A percentile compares a stretch with the other conserved stretches of the same genome.
phyloP scores from a whole-genome alignment of 2,113 vertebrate genomes.

The Melanocharis versteri region DNA sequence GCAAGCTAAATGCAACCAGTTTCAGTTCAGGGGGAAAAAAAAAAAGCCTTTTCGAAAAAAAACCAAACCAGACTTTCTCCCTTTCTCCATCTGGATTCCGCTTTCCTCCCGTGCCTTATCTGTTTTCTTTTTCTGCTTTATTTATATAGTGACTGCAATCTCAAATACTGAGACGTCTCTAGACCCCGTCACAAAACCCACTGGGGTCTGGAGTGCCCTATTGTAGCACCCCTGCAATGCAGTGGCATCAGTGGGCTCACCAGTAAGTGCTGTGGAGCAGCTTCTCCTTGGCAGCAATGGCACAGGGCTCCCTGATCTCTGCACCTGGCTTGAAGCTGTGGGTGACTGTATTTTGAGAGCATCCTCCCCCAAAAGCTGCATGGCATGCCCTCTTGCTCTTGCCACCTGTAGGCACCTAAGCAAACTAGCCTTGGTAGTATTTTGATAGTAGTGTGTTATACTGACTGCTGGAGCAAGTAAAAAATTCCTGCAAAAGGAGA shows the following conservation, averaged over 20 bases:
- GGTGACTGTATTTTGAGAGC: fast-evolving
- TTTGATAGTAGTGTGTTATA: not conserved
- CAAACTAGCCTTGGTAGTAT: not conserved
- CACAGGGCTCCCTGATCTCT: not conserved
- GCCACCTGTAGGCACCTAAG: not conserved
- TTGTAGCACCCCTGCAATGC: not conserved
- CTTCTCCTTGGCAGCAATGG: not conserved
- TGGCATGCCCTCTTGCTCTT: not conserved
- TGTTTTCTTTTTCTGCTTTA: not conserved
- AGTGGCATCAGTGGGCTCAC: fast-evolving
- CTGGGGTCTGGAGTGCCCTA: not conserved
- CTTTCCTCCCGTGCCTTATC: not conserved
- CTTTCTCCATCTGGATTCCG: not conserved
- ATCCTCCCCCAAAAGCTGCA: not conserved
- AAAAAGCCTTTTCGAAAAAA: not conserved
- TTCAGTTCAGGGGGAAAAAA: not conserved
- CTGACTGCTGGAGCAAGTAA: not conserved
- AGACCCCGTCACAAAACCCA: not conserved
- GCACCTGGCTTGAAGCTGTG: not conserved
- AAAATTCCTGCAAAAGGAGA: not conserved
- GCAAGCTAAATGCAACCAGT: constrained; percentile 10
- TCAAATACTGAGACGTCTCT: not conserved
- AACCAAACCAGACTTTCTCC: not conserved
- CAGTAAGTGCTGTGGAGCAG: not conserved
- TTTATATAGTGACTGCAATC: not conserved